These are phyloP conservation scores for Brotula barbata DNA, from an alignment of 2,797 vertebrate species.

Conservation along the genomic window DNA sequence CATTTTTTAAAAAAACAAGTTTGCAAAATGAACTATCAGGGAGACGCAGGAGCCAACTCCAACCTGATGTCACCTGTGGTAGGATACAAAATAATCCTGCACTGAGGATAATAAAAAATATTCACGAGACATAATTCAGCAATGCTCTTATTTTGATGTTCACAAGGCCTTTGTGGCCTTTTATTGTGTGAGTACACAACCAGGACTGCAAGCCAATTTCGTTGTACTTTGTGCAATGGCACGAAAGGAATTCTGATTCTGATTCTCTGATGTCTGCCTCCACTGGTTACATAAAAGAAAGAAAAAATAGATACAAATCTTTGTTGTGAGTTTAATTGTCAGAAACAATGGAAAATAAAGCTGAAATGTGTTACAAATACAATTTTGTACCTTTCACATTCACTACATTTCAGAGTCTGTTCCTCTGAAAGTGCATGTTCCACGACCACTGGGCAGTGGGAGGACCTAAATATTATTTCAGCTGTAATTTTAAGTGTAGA, in stretches of 20 bases:
- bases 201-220: no score
- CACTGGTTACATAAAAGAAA: constrained; percentile 22
- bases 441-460: no score
- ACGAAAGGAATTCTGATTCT: no score
- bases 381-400: not conserved
- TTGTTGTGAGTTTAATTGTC: not conserved
- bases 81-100: not conserved
- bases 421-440: no score
- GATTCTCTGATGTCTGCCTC: constrained; percentile 9
- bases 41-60: not conserved
- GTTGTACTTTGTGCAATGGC: no score
- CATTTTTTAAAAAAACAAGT: not conserved
- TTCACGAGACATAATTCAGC: not conserved
- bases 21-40: not conserved
- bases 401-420: not conserved
- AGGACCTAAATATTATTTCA: no score
- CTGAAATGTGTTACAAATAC: constrained; percentile 8
- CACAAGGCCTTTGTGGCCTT: constrained; percentile 20
- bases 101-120: not conserved
- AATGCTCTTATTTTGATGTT: constrained; percentile 26
- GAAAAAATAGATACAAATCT: no score
- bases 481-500: no score
- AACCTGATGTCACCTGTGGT: not conserved
- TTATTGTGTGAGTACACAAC: no score
- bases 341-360: not conserved